A percentile compares a stretch with the other conserved stretches of the same genome.
Conservation (phyloP, 1,140 invertebrate genomes). For the Nephotettix cincticeps region DNA sequence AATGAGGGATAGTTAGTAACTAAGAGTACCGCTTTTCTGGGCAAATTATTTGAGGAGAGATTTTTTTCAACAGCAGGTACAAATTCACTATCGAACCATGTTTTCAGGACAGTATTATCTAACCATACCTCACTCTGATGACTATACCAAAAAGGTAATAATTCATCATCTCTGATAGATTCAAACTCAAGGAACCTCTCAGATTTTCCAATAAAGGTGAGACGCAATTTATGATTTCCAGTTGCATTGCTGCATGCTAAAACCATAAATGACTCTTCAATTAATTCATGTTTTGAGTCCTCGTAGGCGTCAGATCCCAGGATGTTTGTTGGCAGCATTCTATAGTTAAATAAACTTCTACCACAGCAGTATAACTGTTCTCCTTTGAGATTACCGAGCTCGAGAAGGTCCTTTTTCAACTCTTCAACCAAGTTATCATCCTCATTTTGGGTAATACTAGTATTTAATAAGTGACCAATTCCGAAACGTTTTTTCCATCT, state of each 20-base stretch:
- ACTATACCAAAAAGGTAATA: constrained; percentile 1
- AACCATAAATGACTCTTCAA: not conserved
- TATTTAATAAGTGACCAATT: constrained; percentile 26
- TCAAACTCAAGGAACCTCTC: not conserved
- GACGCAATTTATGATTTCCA: not conserved
- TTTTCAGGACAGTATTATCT: constrained; percentile 32
- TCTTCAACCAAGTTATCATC: not conserved
- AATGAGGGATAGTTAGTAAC: constrained; percentile 45
- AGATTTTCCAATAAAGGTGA: constrained; percentile 2
- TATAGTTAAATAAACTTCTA: not conserved
- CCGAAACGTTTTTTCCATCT: constrained; percentile 39
- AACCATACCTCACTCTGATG: not conserved
- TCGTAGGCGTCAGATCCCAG: not conserved
- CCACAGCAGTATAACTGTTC: not conserved
- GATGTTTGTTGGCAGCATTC: not conserved
- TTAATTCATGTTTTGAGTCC: not conserved
- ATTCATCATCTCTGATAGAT: not conserved
- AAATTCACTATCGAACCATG: constrained; percentile 13
- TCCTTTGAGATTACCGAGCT: not conserved
- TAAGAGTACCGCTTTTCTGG: constrained; percentile 45
- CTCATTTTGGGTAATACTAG: not conserved
- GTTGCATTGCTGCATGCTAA: not conserved
- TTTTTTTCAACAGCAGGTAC: constrained; percentile 1
- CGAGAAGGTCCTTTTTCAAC: not conserved
- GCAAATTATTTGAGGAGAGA: constrained; percentile 38